Base-by-base conservation (phyloP, 2,797 vertebrate genomes). In the Nasua narica region DNA sequence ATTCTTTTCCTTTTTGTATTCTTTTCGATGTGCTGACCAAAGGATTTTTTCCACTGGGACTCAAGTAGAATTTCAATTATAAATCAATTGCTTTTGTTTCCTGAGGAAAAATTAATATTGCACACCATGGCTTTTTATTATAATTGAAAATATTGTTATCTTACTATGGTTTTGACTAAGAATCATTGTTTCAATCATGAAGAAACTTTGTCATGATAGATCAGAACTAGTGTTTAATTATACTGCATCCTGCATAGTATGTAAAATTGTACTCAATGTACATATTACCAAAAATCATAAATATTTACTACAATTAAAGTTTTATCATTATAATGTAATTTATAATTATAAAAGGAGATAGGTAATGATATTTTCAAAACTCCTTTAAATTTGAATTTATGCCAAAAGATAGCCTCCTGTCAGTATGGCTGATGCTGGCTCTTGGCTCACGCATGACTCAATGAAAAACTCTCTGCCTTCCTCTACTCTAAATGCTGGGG, bases 91-190 rank as follows among this genome's bases (percentile, higher is more conserved):
- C 7, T 88, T 94, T 83, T 77, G 35, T 76, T 81, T 82, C 35
- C 50, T 32, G 21, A 18, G 18, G 0, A 58, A 77, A 87, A 92
- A 81, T 52, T 85, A 90, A 91, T 50, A 88, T 37, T 52, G 43
- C 18, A 62, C 7, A 96, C 27, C n/a, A 43, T 70, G 18, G 6
- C 12, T 77, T 83, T 90, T 86, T 37, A 78, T 65, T 86, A 32
- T 94, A 93, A 48, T 69, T 93, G 32, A 94, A 92, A 92, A 65
- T 84, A 87, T n/a, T 89, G 32, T 79, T 50, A 35, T 25, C 15
- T 74, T 90, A 3, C 9, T 70, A 29, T n/a, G 18, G 16, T 95
- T 90, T 70, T 90, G 2, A 72, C 65, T 76, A 83, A 78, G 29
- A 81, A 50, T 88, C 72, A 56, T 81, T 50, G 2, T 69, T 58